Base-by-base conservation (phyloP, 2,113 vertebrate species). In the Tetraodon nigroviridis region DNA sequence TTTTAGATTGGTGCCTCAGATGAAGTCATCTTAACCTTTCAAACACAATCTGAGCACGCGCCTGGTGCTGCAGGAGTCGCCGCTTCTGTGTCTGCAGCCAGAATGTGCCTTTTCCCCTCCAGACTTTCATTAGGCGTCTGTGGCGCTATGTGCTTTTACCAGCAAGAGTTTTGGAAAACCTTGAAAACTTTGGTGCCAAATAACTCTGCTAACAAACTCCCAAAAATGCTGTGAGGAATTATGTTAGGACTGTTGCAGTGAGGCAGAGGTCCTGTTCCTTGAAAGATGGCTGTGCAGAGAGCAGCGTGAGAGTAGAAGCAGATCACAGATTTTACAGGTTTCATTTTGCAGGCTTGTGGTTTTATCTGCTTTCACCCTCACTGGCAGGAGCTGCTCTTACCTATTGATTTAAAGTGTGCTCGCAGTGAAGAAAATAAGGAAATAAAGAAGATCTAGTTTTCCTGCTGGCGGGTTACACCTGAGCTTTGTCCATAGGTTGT, bases 1-100 rank as follows among this genome's bases (percentile, higher is more conserved):
- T 13, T 17, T 37, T 37, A 11, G 32, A 37, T 37, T 3, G 32
- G 10, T 37, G 32, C 8, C 6, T 10, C 32, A 37, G 32, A 37
- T 37, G 32, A 37, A 37, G 32, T 37, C 32, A 37, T 11, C 12
- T 37, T 57, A 64, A 73, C 71, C 50, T 55, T 37, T 32, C 16
- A 5, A 29, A 44, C 59, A 48, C 75, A 82, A 78, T 73, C 59
- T 56, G 46, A 71, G 55, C 80, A 81, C 55, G 61, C 75, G 63
- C 47, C 58, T 42, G 57, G 17, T 64, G 63, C 27, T 41, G 19
- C 37, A n/a, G 57, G 49, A 55, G 56, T 68, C 48, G 59, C 51
- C 7, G 6, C 14, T 16, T 17, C 24, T 1, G 18, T 16, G 22
- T 58, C 11, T 47, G 52, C 20, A 63, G 50, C 32, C 58, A 57